Evolutionary conservation across 2,113 vertebrate genomes (phyloP).

Genomic region (Galeopterus variegatus): DNA sequence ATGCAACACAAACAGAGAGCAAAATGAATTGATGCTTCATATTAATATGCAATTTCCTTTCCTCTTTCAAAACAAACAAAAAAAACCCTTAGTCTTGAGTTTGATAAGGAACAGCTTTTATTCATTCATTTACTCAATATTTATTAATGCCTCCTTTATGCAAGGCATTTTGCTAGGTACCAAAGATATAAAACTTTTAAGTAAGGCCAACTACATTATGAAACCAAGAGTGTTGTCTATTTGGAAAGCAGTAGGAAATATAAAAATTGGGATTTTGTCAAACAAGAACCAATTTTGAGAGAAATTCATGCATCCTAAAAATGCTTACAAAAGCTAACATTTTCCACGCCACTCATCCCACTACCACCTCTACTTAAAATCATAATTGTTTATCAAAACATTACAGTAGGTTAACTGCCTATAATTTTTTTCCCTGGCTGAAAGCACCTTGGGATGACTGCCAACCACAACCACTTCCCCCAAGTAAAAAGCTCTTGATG

Average conservation of each 20-base stretch:
- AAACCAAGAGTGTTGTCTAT: conserved; percentile 33
- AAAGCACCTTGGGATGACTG: conserved; percentile 29
- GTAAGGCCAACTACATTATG: neutral
- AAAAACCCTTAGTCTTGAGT: neutral
- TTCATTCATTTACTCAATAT: conserved; percentile 27
- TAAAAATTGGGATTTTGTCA: neutral
- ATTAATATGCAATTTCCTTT: conserved; percentile 38
- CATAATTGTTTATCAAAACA: conserved; percentile 42
- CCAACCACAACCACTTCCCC: conserved; percentile 20
- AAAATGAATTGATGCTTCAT: neutral
- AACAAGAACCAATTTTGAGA: conserved; percentile 4
- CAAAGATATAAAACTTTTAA: conserved; percentile 45
- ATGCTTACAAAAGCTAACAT: neutral
- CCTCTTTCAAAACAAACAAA: neutral
- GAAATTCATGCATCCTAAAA: conserved; percentile 47
- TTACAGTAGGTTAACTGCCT: conserved; percentile 12
- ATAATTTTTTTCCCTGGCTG: conserved; percentile 28
- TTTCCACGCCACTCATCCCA: neutral
- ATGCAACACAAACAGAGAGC: neutral
- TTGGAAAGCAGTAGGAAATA: conserved; percentile 55
- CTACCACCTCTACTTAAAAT: neutral
- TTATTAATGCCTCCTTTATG: neutral
- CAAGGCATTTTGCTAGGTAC: conserved; percentile 6
- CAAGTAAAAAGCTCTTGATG: conserved; percentile 21
- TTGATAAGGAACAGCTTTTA: conserved; percentile 15